phyloP scores from a whole-genome alignment of 2,888 invertebrate genomes.

The Liopterus haemorrhoidalis region DNA sequence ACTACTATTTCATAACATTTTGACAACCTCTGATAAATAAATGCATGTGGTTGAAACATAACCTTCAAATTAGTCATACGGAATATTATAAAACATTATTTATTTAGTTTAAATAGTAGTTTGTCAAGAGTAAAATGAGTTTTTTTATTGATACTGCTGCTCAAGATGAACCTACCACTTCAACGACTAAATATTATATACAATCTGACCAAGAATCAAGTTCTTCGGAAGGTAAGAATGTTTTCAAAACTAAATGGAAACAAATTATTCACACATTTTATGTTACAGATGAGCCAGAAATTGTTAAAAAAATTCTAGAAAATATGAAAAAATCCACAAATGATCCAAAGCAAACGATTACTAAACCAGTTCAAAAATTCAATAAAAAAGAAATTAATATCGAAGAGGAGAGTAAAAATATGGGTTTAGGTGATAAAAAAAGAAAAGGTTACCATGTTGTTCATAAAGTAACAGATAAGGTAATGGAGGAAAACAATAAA shows the following conservation, averaged over 20 bases:
- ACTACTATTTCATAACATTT: too few species aligned
- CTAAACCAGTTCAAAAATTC: slow-evolving; percentile 24
- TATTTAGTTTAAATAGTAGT: too few species aligned
- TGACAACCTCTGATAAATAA: too few species aligned
- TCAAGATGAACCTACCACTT: slow-evolving; percentile 45
- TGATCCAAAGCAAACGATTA: slow-evolving; percentile 23
- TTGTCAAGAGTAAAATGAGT: too few species aligned
- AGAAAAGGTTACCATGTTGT: slow-evolving; percentile 41
- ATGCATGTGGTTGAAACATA: too few species aligned
- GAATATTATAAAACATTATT: too few species aligned
- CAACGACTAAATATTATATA: slow-evolving; percentile 40
- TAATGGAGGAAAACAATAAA: slow-evolving; percentile 46
- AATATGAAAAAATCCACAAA: slow-evolving; percentile 30
- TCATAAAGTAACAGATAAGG: slow-evolving; percentile 47
- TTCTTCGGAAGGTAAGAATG: slow-evolving; percentile 12
- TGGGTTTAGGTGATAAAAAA: slow-evolving; percentile 28
- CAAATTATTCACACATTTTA: slow-evolving; percentile 3
- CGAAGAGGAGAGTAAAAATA: slow-evolving; percentile 31
- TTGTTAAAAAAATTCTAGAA: slow-evolving; percentile 16
- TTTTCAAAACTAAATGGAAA: not conserved
- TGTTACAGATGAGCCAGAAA: slow-evolving; percentile 8
- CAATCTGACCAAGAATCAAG: slow-evolving; percentile 8
- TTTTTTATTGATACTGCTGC: slow-evolving; percentile 55
- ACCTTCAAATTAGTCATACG: too few species aligned
- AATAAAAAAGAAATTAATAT: slow-evolving; percentile 11